phyloP scores from a whole-genome alignment of 2,113 vertebrate genomes.

The Neomonachus schauinslandi region DNA sequence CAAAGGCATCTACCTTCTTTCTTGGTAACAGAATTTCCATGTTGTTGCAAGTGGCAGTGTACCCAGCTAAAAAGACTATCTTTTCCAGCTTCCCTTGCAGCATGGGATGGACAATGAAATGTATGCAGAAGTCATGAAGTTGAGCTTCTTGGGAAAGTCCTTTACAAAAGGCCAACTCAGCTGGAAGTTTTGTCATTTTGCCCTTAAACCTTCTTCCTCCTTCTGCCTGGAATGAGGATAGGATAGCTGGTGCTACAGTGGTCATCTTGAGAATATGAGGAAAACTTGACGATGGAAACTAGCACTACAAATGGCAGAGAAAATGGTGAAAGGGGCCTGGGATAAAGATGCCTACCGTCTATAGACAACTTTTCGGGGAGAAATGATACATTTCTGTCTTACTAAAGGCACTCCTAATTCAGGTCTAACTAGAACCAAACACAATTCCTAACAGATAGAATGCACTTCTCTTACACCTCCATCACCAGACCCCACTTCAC shows the following conservation, averaged over 20 bases:
- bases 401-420: background rate
- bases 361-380: background rate
- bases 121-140: background rate
- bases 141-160: background rate
- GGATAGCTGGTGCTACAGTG: background rate
- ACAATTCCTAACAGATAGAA: background rate
- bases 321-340: background rate
- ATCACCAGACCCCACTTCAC: background rate
- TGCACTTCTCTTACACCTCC: background rate
- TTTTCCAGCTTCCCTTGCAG: constrained; percentile 15
- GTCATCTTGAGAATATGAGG: background rate
- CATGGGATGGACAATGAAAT: background rate
- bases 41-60: background rate
- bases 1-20: background rate
- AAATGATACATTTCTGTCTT: background rate
- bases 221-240: background rate
- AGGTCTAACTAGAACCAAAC: background rate
- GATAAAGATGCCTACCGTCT: background rate
- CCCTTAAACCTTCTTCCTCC: background rate
- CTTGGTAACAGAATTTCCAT: background rate
- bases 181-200: background rate
- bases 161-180: constrained; percentile 28
- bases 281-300: background rate
- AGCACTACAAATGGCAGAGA: background rate
- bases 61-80: background rate